Base-by-base conservation (phyloP, 2,888 invertebrate genomes). In the Drosophila histrio region DNA sequence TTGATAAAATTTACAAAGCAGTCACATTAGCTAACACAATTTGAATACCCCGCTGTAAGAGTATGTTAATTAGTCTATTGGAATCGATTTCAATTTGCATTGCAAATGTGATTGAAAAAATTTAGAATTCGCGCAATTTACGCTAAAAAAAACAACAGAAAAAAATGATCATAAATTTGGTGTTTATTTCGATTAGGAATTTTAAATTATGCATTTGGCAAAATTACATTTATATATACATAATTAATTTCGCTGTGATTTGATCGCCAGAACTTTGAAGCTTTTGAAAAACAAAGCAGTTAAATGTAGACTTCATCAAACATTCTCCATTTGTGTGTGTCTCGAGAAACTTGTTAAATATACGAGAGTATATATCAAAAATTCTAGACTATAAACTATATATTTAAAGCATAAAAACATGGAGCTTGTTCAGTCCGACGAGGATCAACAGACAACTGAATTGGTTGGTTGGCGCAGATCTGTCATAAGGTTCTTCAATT, bases 41-140 rank as follows among this genome's bases (percentile, higher is more conserved):
- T 39, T 11, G 3, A 6, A 19, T 11, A 11, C 22, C 22, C 34
- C 39, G 2, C 13, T 1, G 5, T 15, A 17, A 50, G 22, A 8
- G 32, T 30, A 32, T 59, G 21, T 34, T 64, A 57, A 44, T 59
- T 47, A 41, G 36, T 26, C 24, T 2, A 22, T 15, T 65, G 50
- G 34, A 7, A 28, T 70, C 41, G 46, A 43, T 65, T 54, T 70
- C 44, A 60, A 73, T 74, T 74, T 49, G 76, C 61, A 74, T 62
- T 74, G 73, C 72, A 52, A 74, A 74, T 74, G 46, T 62, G 65
- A 49, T 66, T 70, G 38, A 47, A 58, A 58, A 60, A 65, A 63
- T 60, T 53, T 32, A 19, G 46, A 50, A 71, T 68, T 72, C 39
- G 52, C 26, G 43, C 39, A 57, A 54, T 50, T 64, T 65, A 47